phyloP scores from a whole-genome alignment of 2,113 vertebrate species.

The Agelaius tricolor region DNA sequence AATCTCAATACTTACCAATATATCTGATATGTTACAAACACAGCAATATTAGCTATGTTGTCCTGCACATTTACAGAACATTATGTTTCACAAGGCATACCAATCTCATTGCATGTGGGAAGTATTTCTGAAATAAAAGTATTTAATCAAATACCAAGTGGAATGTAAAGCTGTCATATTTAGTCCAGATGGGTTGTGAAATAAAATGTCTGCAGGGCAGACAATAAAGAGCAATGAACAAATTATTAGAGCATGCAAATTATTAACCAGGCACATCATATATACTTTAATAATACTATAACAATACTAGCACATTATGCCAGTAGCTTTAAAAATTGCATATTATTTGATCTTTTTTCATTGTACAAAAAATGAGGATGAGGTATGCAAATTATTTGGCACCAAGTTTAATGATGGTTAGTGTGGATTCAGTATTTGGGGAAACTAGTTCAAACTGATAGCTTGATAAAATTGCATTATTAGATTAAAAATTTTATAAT shows the following conservation, averaged over 20 bases:
- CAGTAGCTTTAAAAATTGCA: neutral
- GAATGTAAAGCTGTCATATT: neutral
- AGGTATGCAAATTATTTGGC: neutral
- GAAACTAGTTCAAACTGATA: neutral
- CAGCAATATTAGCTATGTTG: neutral
- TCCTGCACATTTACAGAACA: neutral
- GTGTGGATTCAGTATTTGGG: neutral
- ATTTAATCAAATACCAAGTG: conserved; percentile 50
- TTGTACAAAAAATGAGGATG: neutral
- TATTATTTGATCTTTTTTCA: neutral
- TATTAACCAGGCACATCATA: neutral
- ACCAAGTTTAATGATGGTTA: neutral
- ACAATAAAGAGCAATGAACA: neutral
- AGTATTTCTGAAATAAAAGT: conserved; percentile 45
- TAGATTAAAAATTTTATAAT: neutral
- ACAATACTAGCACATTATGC: neutral
- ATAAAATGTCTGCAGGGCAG: neutral
- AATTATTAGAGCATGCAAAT: neutral
- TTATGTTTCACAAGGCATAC: neutral
- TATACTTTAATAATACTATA: neutral
- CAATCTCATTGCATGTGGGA: neutral
- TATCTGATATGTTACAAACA: neutral
- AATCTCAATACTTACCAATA: neutral
- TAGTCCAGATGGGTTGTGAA: conserved; percentile 6
- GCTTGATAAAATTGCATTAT: neutral